Conservation (phyloP, 2,113 vertebrate genomes). For the Cynopterus brachyotis region DNA sequence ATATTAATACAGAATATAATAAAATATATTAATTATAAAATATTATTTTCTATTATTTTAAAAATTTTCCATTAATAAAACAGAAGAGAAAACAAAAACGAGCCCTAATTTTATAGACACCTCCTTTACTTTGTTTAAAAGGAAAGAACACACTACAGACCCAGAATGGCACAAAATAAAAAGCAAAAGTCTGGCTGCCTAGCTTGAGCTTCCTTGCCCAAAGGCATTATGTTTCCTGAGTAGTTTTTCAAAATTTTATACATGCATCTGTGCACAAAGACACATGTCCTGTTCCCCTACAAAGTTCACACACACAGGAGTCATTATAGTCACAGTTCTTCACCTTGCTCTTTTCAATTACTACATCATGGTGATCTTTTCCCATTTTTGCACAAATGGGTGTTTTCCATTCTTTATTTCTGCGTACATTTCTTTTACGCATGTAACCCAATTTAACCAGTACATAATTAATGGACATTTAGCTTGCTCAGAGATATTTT, state of each 20-base stretch:
- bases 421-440: background rate
- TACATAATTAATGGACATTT: background rate
- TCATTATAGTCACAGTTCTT: accelerated
- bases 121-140: background rate
- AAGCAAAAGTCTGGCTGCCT: background rate
- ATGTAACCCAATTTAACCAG: background rate
- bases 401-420: background rate
- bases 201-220: background rate
- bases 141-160: background rate
- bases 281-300: accelerated
- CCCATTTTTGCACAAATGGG: too few species aligned
- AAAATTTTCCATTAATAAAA: background rate
- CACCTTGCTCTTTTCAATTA: background rate
- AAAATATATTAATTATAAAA: background rate
- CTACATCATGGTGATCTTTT: background rate
- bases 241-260: background rate
- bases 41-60: background rate
- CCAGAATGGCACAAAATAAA: background rate
- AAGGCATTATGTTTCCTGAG: background rate
- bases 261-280: background rate
- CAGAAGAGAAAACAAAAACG: background rate
- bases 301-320: accelerated
- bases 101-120: background rate
- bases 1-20: background rate
- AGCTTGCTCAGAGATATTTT: background rate